Base-by-base conservation (phyloP, 37 sponge, comb jelly and placozoan genomes). In the Ephydatia muelleri region DNA sequence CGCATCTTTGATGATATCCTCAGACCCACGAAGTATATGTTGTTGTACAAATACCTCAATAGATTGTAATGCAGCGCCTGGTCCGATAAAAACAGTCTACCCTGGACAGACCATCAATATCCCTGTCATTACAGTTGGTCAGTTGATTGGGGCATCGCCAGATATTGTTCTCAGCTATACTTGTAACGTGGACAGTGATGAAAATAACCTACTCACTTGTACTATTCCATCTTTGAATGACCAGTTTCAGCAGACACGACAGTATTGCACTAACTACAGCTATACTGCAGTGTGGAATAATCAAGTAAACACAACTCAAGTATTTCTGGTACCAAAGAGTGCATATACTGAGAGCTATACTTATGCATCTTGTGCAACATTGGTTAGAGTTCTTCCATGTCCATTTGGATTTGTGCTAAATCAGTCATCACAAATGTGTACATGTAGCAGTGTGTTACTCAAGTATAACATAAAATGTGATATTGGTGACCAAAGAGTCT, bases 81-180 rank as follows among this genome's bases (percentile, higher is more conserved):
- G 57, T 57, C 57, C 57, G 19, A 57, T 11, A 13, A 57, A 21
- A 21, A 11, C 19, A 14, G 57, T 14, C 57, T 57, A 57, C 19
- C 57, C 57, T 19, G 57, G 57, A 11, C 57, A 57, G 57, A 57
- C 16, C 19, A 1, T 57, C 16, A 77, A 87, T 68, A 78, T 78
- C 57, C 57, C 57, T 14, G 1, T 57, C 16, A 57, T 57, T 57
- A 14, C 16, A 14, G 57, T 57, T 57, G 57, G 57, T 57, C 57
- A 57, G 16, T 57, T 57, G 57, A 1, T 57, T 14, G 57, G 57
- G 57, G 57, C 57, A 14, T 57, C 57, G 16, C 57, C 57, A 19
- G 57, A 57, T 57, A 5, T 16, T 57, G 57, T 57, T 5, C 16
- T 57, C 19, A 57, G 57, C 57, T 16, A 14, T 14, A 57, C 57